Conservation (phyloP, 1,140 invertebrate species). For the Magallana ariakensis region DNA sequence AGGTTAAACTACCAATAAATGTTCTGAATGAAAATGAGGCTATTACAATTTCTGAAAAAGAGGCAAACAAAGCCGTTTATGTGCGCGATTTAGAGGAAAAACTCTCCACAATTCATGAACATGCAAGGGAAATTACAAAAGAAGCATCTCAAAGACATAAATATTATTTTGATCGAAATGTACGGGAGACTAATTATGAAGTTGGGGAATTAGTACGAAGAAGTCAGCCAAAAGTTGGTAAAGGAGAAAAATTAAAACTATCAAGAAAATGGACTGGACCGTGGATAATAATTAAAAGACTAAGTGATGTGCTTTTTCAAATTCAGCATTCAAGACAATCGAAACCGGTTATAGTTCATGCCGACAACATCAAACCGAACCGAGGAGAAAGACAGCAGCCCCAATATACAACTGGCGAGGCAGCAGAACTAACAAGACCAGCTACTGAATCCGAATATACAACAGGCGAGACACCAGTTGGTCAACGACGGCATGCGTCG, state of each 20-base stretch:
- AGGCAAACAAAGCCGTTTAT: no score
- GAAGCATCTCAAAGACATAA: no score
- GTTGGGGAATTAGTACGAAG: not conserved
- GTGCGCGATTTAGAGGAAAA: no score
- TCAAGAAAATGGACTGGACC: not conserved
- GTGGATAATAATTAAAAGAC: conserved; percentile 40
- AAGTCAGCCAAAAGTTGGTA: not conserved
- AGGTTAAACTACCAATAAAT: no score
- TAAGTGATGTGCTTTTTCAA: conserved; percentile 50
- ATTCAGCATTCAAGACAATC: conserved; percentile 35
- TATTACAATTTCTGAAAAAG: no score
- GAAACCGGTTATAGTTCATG: conserved; percentile 46
- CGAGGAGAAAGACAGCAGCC: not conserved
- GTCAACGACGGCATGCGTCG: not conserved
- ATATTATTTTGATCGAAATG: conserved; percentile 47
- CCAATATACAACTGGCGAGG: no score
- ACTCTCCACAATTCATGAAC: no score
- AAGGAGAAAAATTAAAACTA: not conserved
- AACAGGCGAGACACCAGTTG: not conserved
- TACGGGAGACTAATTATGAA: conserved; percentile 38
- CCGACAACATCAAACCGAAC: conserved; percentile 37
- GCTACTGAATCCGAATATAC: not conserved
- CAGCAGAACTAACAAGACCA: not conserved
- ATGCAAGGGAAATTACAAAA: no score
- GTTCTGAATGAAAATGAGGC: no score